These are phyloP conservation scores for Drosophila arizonae DNA, from an alignment of 1,140 invertebrate species.

Conservation along the genomic window DNA sequence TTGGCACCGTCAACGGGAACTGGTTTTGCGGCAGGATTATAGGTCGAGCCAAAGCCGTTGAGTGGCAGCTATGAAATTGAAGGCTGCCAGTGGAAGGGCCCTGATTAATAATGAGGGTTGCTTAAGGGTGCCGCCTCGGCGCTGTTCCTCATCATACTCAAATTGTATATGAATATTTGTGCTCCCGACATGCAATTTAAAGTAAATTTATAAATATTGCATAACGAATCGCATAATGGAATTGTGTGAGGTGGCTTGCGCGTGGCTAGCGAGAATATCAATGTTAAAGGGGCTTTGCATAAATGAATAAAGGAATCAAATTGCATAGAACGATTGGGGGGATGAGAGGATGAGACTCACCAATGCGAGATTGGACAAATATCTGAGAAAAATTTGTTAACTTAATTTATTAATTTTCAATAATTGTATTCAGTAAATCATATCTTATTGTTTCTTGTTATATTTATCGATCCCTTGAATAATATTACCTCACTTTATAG, in stretches of 20 bases:
- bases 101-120: conserved; percentile 38
- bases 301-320: no score
- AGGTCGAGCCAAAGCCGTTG: conserved; percentile 7
- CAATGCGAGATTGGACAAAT: no score
- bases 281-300: no score
- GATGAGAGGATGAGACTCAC: no score
- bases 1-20: conserved; percentile 1
- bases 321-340: no score
- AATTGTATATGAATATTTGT: conserved; percentile 1
- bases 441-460: no score
- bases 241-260: not conserved
- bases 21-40: conserved; percentile 12
- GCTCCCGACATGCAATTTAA: conserved; percentile 14
- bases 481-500: no score
- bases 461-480: no score
- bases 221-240: not conserved
- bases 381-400: no score
- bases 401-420: no score
- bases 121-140: conserved; percentile 18
- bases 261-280: not conserved
- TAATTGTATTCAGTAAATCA: no score
- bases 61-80: conserved; percentile 28
- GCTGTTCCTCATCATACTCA: not conserved
- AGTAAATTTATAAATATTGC: conserved; percentile 15
- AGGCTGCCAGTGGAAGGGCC: not conserved